Conservation (phyloP, 2,888 invertebrate species). For the Eristalis arbustorum region DNA sequence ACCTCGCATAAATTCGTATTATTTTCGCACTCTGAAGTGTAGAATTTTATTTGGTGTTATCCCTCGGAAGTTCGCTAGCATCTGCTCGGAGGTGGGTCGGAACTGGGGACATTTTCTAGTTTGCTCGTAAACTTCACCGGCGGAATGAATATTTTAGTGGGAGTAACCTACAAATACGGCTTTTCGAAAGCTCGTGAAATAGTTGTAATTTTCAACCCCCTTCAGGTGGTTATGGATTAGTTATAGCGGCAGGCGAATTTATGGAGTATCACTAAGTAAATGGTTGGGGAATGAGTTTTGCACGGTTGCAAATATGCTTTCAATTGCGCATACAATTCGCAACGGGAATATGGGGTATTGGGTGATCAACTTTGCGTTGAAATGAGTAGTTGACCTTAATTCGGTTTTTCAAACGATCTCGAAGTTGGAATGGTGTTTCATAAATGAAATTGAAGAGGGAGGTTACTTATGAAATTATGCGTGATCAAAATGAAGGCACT, state of each 20-base stretch:
- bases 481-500: too few species aligned
- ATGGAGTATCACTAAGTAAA: not conserved
- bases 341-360: too few species aligned
- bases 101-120: constrained; percentile 23
- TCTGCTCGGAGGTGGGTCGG: constrained; percentile 8
- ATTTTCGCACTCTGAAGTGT: constrained; percentile 64
- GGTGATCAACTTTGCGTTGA: too few species aligned
- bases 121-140: constrained; percentile 35
- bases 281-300: not conserved
- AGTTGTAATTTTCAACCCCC: constrained; percentile 16
- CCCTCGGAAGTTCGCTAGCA: constrained; percentile 38
- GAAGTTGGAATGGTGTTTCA: too few species aligned
- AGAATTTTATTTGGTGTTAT: constrained; percentile 58
- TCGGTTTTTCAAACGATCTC: too few species aligned
- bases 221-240: not conserved
- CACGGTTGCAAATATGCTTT: not conserved
- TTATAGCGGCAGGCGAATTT: not conserved
- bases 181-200: constrained; percentile 17
- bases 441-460: too few species aligned
- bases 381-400: too few species aligned
- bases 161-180: constrained; percentile 22
- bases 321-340: not conserved
- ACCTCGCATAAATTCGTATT: constrained; percentile 61
- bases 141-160: constrained; percentile 50
- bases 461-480: too few species aligned